These are phyloP conservation scores for Nasalis larvatus DNA, from an alignment of 2,113 vertebrate genomes.

Conservation along the genomic window DNA sequence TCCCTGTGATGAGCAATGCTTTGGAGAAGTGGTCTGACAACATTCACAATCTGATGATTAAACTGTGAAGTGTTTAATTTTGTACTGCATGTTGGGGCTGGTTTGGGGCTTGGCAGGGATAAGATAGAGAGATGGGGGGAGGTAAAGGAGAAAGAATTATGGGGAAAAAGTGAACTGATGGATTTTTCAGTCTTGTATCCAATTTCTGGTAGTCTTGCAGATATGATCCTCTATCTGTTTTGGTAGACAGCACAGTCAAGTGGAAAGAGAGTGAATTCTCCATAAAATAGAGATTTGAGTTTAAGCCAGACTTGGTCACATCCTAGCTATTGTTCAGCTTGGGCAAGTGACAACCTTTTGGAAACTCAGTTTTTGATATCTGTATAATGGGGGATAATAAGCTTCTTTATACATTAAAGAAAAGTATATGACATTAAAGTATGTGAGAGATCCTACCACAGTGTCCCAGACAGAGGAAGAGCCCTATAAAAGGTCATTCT, in stretches of 20 bases:
- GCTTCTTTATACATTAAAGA: neutral
- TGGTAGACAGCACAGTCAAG: neutral
- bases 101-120: neutral
- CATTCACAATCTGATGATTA: neutral
- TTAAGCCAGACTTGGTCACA: neutral
- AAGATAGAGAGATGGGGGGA: neutral
- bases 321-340: neutral
- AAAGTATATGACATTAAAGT: neutral
- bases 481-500: neutral
- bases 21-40: neutral
- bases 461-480: neutral
- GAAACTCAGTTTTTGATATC: neutral
- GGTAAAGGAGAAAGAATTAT: neutral
- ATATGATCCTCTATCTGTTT: neutral
- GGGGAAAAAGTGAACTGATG: neutral
- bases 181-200: neutral
- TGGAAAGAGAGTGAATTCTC: neutral
- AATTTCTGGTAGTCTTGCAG: neutral
- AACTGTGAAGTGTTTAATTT: neutral
- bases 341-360: neutral
- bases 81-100: neutral
- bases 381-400: neutral
- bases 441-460: neutral
- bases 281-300: neutral
- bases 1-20: neutral